Base-by-base conservation (phyloP, 2,888 invertebrate species). In the Chymomyza fuscimana region DNA sequence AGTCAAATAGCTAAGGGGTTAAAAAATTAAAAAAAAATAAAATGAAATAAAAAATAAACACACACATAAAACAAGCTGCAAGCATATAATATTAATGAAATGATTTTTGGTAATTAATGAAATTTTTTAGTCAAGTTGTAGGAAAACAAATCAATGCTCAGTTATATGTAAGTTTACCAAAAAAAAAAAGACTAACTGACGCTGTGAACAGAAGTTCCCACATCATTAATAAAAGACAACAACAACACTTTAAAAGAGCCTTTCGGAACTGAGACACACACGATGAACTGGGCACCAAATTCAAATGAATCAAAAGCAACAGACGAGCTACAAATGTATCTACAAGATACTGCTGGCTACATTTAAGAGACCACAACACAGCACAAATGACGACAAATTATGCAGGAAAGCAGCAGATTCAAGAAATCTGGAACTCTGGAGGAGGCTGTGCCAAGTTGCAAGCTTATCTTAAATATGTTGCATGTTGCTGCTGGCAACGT, bases 251-350 rank as follows among this genome's bases (percentile, higher is more conserved):
- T 54, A 3, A 19, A 16, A 51, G 19, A 54, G 54, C 54, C 54
- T 22, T 22, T 32, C 36, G 40, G 40, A 46, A 61, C 52, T 65
- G 62, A 63, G 19, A 68, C 65, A 40, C 85, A 85, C 87, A 86
- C 88, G 85, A 86, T 73, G 73, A 68, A 69, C 68, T 70, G 67
- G 69, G 70, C 64, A 68, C 76, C 63, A 77, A 88, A 88, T 85
- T 85, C 88, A 81, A 88, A 80, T 72, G 85, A 85, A 85, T 76
- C 79, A 71, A 46, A 82, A 69, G 79, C 77, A 70, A 52, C 74
- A 74, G 75, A 70, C 74, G 72, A 79, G 76, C 79, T 86, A 86
- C 85, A 86, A 86, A 88, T 86, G 88, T 88, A 82, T 78, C 87
- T 85, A 85, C 88, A 85, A 73, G 77, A 80, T 79, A 79, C 80